Base-by-base conservation (phyloP, 2,113 vertebrate genomes). In the Formicarius rufipectus region DNA sequence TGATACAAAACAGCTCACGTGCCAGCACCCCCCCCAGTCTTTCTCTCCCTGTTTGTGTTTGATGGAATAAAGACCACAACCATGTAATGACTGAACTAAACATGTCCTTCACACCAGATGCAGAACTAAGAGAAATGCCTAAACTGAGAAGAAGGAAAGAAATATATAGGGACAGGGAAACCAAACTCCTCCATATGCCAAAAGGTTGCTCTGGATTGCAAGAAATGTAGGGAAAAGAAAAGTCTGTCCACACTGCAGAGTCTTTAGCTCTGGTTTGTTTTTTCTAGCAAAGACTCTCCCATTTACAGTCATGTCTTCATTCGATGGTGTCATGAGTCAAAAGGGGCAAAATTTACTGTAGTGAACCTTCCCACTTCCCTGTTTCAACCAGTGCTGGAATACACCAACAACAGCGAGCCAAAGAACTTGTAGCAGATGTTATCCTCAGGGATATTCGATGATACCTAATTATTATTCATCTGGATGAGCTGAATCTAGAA, bases 1-100 rank as follows among this genome's bases (percentile, higher is more conserved):
- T 95, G 95, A 97, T 86, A 89, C 45, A 97, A 95, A 96, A 58
- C 95, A 95, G 93, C 53, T 66, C 71, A 63, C 84, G 74, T 94
- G 80, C 74, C 72, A 95, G 79, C 40, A 93, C 93, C 25, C 30
- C 19, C 52, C 27, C 8, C 5, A 9, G 27, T 33, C 25, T 45
- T 69, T 91, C 66, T 68, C 30, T 64, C 47, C 39, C 69, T 77
- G 14, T 53, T 77, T 0, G 0, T 73, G 58, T 74, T n/a, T 27
- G 35, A 28, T 37, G 56, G 55, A 33, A 59, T 52, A 45, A 49
- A 92, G 24, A 74, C 33, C 44, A 52, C 18, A 52, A 24, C 19
- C 45, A 63, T 58, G 42, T 10, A 76, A 90, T 45, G 53, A 28
- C 39, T 67, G n/a, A 52, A 40, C 31, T 35, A 37, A 91, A 66